Evolutionary conservation across 2,888 invertebrate genomes (phyloP).

Genomic region (Mactromeris polynyma): DNA sequence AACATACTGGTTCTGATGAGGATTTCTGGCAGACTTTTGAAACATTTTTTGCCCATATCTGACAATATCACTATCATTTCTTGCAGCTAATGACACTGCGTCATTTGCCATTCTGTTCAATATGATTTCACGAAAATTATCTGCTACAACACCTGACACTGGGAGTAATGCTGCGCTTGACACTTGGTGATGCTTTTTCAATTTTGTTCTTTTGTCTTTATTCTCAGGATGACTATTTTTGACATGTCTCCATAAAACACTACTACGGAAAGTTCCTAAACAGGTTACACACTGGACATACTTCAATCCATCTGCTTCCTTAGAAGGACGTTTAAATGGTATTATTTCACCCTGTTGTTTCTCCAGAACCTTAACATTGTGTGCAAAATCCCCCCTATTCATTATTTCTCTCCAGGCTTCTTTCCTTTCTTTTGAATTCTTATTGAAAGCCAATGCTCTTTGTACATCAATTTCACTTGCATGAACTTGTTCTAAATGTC

Average conservation of each 20-base stretch:
- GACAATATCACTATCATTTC: constrained; percentile 28
- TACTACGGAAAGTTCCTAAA: constrained; percentile 14
- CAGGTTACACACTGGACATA: not conserved
- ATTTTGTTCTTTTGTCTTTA: not conserved
- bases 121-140: not conserved
- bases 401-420: constrained; percentile 22
- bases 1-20: constrained; percentile 44
- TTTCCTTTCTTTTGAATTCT: constrained; percentile 42
- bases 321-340: constrained; percentile 23
- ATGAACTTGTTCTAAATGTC: constrained; percentile 40
- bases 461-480: constrained; percentile 25
- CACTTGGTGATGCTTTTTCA: not conserved
- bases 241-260: constrained; percentile 34
- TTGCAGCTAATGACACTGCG: constrained; percentile 16
- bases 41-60: constrained; percentile 34
- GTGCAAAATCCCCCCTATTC: constrained; percentile 42
- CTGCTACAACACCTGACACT: not conserved
- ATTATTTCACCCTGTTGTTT: constrained; percentile 26
- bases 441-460: constrained; percentile 33
- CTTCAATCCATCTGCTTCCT: not conserved
- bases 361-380: constrained; percentile 15
- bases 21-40: constrained; percentile 12
- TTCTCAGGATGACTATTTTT: constrained; percentile 15
- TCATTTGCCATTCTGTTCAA: constrained; percentile 30
- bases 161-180: not conserved